These are phyloP conservation scores for Vidua macroura DNA, from an alignment of 2,113 vertebrate species.

Conservation along the genomic window DNA sequence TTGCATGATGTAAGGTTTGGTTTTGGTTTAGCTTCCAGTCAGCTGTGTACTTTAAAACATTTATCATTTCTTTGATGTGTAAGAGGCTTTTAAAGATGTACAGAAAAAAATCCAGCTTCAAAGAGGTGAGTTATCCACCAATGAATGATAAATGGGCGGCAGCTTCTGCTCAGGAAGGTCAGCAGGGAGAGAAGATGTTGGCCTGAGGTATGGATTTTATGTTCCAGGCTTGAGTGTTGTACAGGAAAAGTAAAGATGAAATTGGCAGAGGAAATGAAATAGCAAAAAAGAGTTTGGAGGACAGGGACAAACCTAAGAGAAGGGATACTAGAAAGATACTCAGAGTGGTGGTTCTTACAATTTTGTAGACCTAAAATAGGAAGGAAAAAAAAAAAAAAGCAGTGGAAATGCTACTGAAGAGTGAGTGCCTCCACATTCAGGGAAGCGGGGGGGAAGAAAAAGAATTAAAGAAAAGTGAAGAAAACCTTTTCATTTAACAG, in stretches of 20 bases:
- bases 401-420: neutral
- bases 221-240: neutral
- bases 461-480: neutral
- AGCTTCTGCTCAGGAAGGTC: neutral
- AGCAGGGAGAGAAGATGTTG: neutral
- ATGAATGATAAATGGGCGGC: conserved; percentile 1
- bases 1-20: neutral
- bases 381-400: neutral
- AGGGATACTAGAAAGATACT: neutral
- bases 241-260: neutral
- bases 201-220: neutral
- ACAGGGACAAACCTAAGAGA: neutral
- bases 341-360: neutral
- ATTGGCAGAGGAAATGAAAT: neutral
- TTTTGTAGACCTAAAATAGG: neutral
- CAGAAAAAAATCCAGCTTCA: neutral
- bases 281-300: neutral
- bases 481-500: neutral
- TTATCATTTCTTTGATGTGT: neutral
- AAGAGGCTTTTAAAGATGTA: conserved; percentile 28
- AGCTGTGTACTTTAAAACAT: conserved; percentile 35
- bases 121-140: neutral
- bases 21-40: conserved; percentile 21
- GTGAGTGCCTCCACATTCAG: neutral
- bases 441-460: neutral